Percentiles rank a stretch among this genome's conserved stretches.
phyloP scores from a whole-genome alignment of 2,888 invertebrate species.

The Agrenia bidenticulata region DNA sequence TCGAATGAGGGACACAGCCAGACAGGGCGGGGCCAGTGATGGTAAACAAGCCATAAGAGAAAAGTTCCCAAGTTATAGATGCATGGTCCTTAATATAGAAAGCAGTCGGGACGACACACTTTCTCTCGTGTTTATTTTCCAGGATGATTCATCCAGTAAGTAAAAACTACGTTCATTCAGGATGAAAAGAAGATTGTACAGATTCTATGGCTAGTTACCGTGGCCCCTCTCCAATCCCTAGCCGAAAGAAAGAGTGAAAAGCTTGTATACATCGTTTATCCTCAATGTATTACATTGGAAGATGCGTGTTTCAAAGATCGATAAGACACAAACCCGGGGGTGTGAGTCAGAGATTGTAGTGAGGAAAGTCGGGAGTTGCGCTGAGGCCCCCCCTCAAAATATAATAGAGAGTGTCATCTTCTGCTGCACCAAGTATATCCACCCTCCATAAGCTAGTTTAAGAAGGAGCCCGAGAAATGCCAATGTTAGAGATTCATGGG shows the following conservation, averaged over 20 bases:
- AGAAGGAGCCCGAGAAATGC: not conserved
- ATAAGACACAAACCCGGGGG: not conserved
- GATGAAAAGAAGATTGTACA: not conserved
- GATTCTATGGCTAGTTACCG: too few species aligned
- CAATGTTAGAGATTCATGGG: constrained; percentile 16
- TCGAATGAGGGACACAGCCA: too few species aligned
- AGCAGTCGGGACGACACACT: not conserved
- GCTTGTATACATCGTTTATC: too few species aligned
- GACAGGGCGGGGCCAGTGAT: too few species aligned
- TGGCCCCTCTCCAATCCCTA: too few species aligned
- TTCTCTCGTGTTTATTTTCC: not conserved
- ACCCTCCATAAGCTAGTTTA: not conserved
- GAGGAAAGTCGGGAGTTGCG: constrained; percentile 15
- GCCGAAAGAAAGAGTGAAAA: too few species aligned
- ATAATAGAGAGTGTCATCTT: too few species aligned
- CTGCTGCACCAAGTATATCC: too few species aligned
- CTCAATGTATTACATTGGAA: too few species aligned
- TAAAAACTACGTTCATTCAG: not conserved
- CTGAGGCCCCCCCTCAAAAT: not conserved
- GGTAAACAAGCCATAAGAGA: too few species aligned
- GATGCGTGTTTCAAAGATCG: not conserved
- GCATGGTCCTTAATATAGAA: not conserved
- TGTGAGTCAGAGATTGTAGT: constrained; percentile 7
- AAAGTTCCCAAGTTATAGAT: too few species aligned
- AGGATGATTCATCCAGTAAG: too few species aligned